Conservation (phyloP, 2,113 vertebrate genomes). For the Hylia prasina region DNA sequence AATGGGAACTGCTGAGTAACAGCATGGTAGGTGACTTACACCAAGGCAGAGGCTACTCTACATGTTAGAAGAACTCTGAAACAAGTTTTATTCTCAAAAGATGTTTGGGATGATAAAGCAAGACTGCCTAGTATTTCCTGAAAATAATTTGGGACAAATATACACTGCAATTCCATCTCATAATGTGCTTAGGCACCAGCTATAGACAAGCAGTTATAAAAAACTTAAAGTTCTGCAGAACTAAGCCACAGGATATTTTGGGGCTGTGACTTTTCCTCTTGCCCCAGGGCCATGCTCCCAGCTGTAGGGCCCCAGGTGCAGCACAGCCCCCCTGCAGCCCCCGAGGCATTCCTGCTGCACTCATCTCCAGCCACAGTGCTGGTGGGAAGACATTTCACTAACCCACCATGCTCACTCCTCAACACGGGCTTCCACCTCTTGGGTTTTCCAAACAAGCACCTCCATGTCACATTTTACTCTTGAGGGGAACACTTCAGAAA, state of each 20-base stretch:
- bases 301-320: not conserved
- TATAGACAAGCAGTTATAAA: not conserved
- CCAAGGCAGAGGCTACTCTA: not conserved
- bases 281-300: not conserved
- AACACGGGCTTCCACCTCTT: not conserved
- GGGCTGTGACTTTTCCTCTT: not conserved
- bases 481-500: not conserved
- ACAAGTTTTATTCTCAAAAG: not conserved
- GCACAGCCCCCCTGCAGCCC: not conserved
- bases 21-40: not conserved
- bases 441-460: not conserved
- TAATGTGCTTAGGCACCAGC: not conserved
- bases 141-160: not conserved
- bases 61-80: not conserved
- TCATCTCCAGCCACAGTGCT: not conserved
- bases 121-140: not conserved
- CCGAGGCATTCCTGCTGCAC: not conserved
- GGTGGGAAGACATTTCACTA: not conserved
- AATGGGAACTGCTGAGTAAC: not conserved
- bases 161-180: not conserved
- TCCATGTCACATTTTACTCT: not conserved
- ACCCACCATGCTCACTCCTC: not conserved
- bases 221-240: not conserved
- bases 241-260: not conserved
- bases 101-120: not conserved